phyloP scores from a whole-genome alignment of 2,113 vertebrate species.

The Hippocampus zosterae region DNA sequence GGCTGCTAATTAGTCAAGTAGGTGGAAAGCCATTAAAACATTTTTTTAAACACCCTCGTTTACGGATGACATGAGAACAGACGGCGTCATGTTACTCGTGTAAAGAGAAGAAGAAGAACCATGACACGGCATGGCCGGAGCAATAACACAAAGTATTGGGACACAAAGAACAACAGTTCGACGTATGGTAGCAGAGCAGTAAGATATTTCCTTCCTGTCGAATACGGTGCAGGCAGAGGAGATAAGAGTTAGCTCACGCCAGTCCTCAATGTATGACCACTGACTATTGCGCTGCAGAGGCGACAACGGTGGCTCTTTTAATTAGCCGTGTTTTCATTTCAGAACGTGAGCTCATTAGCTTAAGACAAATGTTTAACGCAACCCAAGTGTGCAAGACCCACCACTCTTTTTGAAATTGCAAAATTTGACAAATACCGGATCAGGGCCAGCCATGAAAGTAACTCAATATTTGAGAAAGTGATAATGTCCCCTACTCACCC shows the following conservation, averaged over 20 bases:
- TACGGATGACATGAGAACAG: constrained; percentile 5
- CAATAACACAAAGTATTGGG: background rate
- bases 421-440: background rate
- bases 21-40: constrained; percentile 51
- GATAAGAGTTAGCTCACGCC: constrained; percentile 61
- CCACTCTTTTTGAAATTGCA: background rate
- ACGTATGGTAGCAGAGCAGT: background rate
- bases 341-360: background rate
- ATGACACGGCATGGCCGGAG: background rate
- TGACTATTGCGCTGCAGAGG: constrained; percentile 32
- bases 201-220: constrained; percentile 36
- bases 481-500: background rate
- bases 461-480: constrained; percentile 27
- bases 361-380: background rate
- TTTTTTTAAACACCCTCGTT: background rate
- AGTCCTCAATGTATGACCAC: constrained; percentile 46
- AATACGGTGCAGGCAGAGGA: constrained; percentile 34
- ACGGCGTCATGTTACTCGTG: background rate
- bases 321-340: background rate
- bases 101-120: background rate
- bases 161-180: background rate
- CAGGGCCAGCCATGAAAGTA: background rate
- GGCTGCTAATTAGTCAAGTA: constrained; percentile 53
- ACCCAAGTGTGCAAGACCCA: background rate
- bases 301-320: constrained; percentile 51